Base-by-base conservation (phyloP, 2,888 invertebrate species). In the Parthenolecanium corni region DNA sequence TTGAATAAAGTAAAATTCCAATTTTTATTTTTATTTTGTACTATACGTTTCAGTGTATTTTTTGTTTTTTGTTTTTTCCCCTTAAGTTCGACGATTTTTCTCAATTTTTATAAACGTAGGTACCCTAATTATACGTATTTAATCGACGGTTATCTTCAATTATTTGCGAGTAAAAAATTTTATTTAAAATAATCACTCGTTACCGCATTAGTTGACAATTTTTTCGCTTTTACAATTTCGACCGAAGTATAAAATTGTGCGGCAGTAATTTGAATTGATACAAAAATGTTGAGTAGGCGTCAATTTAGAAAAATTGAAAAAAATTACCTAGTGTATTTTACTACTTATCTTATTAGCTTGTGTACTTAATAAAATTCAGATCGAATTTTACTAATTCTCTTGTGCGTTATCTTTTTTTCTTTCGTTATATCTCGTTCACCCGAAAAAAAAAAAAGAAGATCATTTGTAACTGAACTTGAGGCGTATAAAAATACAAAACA, bases 281-380 rank as follows among this genome's bases (percentile, higher is more conserved):
- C 14, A 52, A 42, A 23, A 12, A 16, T 12, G 14, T 20, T 18
- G 49, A 21, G 23, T 21, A 49, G 12, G 44, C 44, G 23, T 49
- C 23, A 14, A 49, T 49, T 44, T 56, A 44, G 24, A 16, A 25
- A 31, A 31, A 31, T 31, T 6, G 31, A 31, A 31, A 9, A 31
- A 31, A 31, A 6, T 31, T 56, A 56, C 44, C 38, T 54, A 36
- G 44, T 56, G 56, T 56, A 56, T 25, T 54, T 56, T 46, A 56
- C 56, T 56, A 58, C 49, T 58, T 49, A 49, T 49, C 49, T 31
- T 58, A 49, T 58, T 49, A 49, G 58, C 58, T 58, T 58, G 49
- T 58, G 47, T 20, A 47, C 47, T 47, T 47, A 47, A 21, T 14
- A 23, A 58, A 58, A 58, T 47, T 58, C 36, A 47, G 38, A 25